Conservation (phyloP, 2,888 invertebrate species). For the Tridacna crocea region DNA sequence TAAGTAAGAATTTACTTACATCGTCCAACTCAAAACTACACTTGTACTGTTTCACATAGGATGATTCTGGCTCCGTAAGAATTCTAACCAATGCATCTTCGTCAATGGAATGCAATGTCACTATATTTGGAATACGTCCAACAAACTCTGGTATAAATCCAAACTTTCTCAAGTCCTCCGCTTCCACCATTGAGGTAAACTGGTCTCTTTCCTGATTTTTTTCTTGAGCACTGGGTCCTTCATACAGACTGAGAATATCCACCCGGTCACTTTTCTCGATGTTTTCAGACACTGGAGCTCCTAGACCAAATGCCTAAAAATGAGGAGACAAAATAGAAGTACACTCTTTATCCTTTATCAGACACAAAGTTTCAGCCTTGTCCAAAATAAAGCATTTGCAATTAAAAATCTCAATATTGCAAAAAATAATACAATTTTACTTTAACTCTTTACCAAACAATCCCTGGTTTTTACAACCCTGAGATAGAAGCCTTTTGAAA, state of each 20-base stretch:
- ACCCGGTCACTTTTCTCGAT: neutral
- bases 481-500: no score
- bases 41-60: conserved; percentile 68
- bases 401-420: no score
- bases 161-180: conserved; percentile 60
- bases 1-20: conserved; percentile 30
- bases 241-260: neutral
- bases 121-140: conserved; percentile 68
- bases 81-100: conserved; percentile 64
- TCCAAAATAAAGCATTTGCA: no score
- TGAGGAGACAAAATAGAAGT: neutral
- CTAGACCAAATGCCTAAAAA: conserved; percentile 59
- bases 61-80: conserved; percentile 69
- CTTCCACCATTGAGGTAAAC: conserved; percentile 37
- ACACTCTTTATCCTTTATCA: no score
- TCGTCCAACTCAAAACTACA: conserved; percentile 63
- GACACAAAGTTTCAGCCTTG: no score
- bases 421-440: no score
- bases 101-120: conserved; percentile 59
- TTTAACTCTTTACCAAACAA: no score
- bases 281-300: conserved; percentile 25
- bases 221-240: conserved; percentile 32
- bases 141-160: conserved; percentile 73
- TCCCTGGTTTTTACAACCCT: no score
- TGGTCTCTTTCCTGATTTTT: conserved; percentile 40